These are phyloP conservation scores for Lamprologus tigripictilis DNA, from an alignment of 2,113 vertebrate genomes.

Conservation along the genomic window DNA sequence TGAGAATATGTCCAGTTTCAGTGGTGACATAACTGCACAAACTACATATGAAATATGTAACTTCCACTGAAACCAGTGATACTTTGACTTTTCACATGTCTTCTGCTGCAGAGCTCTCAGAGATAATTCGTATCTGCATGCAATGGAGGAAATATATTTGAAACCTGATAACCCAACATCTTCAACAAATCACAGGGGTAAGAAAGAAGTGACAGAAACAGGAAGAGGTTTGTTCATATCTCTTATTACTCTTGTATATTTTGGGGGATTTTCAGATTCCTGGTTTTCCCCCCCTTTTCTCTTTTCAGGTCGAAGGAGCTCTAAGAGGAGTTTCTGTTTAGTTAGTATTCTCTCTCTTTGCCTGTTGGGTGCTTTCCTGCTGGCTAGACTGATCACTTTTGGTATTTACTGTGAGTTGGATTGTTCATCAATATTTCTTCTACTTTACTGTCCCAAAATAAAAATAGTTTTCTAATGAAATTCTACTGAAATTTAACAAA, in stretches of 20 bases:
- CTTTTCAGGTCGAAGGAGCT: not conserved
- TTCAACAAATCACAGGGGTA: not conserved
- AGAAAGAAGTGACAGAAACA: not conserved
- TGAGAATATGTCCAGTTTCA: not conserved
- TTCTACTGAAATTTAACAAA: not conserved
- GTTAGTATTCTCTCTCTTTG: not conserved
- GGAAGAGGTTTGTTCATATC: not conserved
- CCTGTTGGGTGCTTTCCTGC: not conserved
- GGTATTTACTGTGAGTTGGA: not conserved
- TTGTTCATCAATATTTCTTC: not conserved
- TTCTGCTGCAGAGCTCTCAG: not conserved
- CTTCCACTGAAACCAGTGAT: not conserved
- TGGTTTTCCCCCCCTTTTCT: not conserved
- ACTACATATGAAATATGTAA: not conserved
- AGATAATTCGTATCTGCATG: not conserved
- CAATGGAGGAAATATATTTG: not conserved
- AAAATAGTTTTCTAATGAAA: not conserved
- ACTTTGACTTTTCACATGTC: not conserved
- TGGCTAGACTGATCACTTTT: not conserved
- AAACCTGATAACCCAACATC: not conserved
- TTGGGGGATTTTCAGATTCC: not conserved
- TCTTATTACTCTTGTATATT: not conserved
- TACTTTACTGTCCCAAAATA: not conserved
- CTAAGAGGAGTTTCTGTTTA: not conserved
- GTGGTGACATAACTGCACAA: not conserved